Conservation (phyloP, 2,888 invertebrate species). For the Nomada fucata region DNA sequence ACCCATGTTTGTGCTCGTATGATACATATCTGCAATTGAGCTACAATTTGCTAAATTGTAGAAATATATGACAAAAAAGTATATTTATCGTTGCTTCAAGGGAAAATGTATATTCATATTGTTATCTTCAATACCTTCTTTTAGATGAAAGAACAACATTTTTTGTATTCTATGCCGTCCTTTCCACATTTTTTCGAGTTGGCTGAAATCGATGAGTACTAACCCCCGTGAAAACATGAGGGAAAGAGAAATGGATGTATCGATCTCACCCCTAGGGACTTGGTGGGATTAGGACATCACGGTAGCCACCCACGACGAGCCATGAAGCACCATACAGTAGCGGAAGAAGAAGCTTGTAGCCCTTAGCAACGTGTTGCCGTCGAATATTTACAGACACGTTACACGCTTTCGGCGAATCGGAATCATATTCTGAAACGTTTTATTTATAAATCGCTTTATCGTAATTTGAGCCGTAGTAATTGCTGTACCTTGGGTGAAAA, state of each 20-base stretch:
- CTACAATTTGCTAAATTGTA: too few species aligned
- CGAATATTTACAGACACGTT: constrained; percentile 21
- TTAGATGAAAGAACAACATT: neutral
- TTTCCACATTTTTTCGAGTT: constrained; percentile 22
- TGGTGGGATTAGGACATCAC: constrained; percentile 76
- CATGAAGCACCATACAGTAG: constrained; percentile 64
- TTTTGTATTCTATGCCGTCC: constrained; percentile 6
- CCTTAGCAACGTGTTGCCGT: constrained; percentile 64
- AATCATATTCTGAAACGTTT: neutral
- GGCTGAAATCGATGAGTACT: constrained; percentile 61
- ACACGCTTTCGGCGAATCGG: neutral
- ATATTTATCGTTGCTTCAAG: neutral
- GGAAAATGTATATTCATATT: neutral
- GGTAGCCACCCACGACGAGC: constrained; percentile 71
- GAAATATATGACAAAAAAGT: neutral
- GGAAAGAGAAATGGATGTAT: constrained; percentile 77
- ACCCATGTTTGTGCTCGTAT: neutral
- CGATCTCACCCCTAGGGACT: constrained; percentile 80
- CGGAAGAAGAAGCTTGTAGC: constrained; percentile 62
- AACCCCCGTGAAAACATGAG: constrained; percentile 63
- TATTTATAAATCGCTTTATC: neutral
- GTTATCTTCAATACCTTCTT: neutral
- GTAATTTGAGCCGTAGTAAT: neutral
- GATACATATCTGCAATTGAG: neutral
- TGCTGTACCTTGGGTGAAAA: neutral